Evolutionary conservation across 2,797 vertebrate species (phyloP).

Genomic region (Sebastes wilsoni): DNA sequence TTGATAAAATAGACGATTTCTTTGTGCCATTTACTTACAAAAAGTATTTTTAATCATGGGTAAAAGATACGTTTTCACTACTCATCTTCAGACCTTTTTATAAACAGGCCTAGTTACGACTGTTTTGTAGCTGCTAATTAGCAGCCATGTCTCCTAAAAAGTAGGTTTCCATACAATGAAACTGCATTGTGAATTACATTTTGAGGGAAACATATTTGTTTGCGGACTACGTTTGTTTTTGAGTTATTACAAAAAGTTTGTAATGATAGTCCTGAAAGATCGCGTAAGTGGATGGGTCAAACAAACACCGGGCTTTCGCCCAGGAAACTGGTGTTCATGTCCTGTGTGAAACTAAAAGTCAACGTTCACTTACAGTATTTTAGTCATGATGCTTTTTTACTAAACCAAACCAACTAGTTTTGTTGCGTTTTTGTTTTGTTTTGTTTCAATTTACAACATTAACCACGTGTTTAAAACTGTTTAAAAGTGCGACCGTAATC

Average conservation of each 20-base stretch:
- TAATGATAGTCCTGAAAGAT: not conserved
- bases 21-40: conserved; percentile 1
- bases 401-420: not conserved
- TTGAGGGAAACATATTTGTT: no score
- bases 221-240: not conserved
- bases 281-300: not conserved
- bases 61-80: conserved; percentile 29
- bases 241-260: accelerated
- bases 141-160: no score
- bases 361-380: no score
- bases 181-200: no score
- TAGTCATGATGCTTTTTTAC: not conserved
- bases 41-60: conserved; percentile 27
- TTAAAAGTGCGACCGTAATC: not conserved
- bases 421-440: not conserved
- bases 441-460: not conserved
- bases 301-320: not conserved
- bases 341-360: no score
- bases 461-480: not conserved
- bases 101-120: not conserved
- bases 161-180: no score
- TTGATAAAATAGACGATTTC: not conserved
- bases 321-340: not conserved
- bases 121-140: not conserved
- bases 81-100: not conserved